A percentile compares a stretch with the other conserved stretches of the same genome.
These are phyloP conservation scores for Drosophila pegasa DNA, from an alignment of 2,888 invertebrate species.

Conservation along the genomic window DNA sequence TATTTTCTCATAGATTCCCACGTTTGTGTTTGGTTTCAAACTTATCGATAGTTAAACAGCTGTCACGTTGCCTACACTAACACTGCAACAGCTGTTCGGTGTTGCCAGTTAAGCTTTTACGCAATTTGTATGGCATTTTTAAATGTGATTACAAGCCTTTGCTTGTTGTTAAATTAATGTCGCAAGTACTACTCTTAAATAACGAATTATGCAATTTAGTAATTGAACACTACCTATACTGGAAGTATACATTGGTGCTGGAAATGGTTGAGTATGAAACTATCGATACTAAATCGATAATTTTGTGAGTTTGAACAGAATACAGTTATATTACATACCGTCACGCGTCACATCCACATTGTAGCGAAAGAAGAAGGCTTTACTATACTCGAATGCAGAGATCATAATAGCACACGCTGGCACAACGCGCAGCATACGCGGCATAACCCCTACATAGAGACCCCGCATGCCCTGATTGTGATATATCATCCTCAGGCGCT, in stretches of 20 bases:
- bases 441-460: constrained; percentile 59
- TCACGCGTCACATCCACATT: constrained; percentile 56
- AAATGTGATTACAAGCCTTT: background rate
- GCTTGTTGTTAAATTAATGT: background rate
- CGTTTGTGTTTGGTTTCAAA: constrained; percentile 9
- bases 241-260: background rate
- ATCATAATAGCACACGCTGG: constrained; percentile 75
- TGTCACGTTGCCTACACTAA: constrained; percentile 12
- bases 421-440: constrained; percentile 68
- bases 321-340: constrained; percentile 38
- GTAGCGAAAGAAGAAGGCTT: constrained; percentile 63
- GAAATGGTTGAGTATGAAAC: background rate
- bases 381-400: constrained; percentile 73
- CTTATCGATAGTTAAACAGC: constrained; percentile 51
- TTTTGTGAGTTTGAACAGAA: background rate
- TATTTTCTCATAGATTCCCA: constrained; percentile 7
- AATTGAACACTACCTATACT: background rate
- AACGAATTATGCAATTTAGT: background rate
- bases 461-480: constrained; percentile 55
- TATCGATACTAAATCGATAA: background rate
- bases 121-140: background rate
- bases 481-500: constrained; percentile 53
- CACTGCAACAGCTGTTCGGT: constrained; percentile 26
- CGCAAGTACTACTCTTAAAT: background rate
- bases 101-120: background rate